These are phyloP conservation scores for Hipparchia semele DNA, from an alignment of 2,888 invertebrate species.

Conservation along the genomic window DNA sequence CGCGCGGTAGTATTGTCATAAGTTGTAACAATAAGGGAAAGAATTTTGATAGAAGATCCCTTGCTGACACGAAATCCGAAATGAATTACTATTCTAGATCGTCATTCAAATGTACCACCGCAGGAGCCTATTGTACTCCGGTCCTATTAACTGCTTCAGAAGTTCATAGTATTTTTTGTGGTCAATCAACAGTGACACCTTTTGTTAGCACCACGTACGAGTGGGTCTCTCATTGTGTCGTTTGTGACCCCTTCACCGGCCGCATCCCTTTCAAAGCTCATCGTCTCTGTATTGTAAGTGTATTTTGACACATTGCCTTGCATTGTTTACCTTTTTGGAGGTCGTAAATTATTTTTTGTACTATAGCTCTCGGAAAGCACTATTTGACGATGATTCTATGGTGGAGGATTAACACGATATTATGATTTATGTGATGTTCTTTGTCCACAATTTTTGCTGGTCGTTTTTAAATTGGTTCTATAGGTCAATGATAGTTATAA, in stretches of 20 bases:
- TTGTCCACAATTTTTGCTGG: neutral
- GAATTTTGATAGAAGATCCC: slow-evolving; percentile 23
- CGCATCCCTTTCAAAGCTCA: slow-evolving; percentile 51
- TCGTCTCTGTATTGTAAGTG: slow-evolving; percentile 62
- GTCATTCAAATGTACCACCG: slow-evolving; percentile 64
- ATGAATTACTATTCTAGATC: slow-evolving; percentile 61
- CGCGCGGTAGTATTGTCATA: neutral
- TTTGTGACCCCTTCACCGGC: slow-evolving; percentile 40
- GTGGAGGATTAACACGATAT: slow-evolving; percentile 63
- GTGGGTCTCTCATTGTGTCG: slow-evolving; percentile 53
- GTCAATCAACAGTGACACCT: slow-evolving; percentile 48
- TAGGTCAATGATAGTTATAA: neutral
- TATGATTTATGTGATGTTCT: slow-evolving; percentile 63
- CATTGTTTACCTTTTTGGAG: slow-evolving; percentile 72
- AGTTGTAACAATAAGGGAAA: slow-evolving; percentile 16
- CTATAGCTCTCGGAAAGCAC: slow-evolving; percentile 46
- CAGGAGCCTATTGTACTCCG: slow-evolving; percentile 59
- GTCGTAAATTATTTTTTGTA: slow-evolving; percentile 69
- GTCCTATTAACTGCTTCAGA: slow-evolving; percentile 79
- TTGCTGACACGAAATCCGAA: slow-evolving; percentile 58
- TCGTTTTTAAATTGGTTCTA: neutral
- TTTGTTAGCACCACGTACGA: slow-evolving; percentile 44
- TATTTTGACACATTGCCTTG: slow-evolving; percentile 80
- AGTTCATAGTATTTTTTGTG: slow-evolving; percentile 77
- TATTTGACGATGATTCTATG: slow-evolving; percentile 70